Percentiles rank a stretch among this genome's conserved stretches.
These are phyloP conservation scores for Ips typographus DNA, from an alignment of 1,140 invertebrate genomes.

Conservation along the genomic window DNA sequence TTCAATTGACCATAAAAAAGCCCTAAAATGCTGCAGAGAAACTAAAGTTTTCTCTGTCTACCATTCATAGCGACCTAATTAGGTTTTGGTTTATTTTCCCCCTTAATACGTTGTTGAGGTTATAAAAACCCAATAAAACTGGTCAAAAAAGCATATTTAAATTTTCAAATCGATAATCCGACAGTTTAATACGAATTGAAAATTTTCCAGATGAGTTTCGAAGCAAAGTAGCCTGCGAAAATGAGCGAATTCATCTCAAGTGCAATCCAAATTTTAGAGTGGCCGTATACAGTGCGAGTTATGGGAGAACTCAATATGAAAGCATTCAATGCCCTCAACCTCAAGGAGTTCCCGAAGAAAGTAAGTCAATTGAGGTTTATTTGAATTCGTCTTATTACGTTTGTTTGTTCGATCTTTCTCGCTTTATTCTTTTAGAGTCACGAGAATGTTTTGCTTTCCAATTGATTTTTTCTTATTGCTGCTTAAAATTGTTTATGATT, in stretches of 20 bases:
- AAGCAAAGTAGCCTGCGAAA: slow-evolving; percentile 88
- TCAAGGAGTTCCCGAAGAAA: slow-evolving; percentile 81
- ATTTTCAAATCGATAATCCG: background rate
- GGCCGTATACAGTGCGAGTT: slow-evolving; percentile 88
- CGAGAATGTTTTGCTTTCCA: no score
- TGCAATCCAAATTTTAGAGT: slow-evolving; percentile 82
- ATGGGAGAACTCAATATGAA: slow-evolving; percentile 84
- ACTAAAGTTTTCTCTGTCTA: background rate
- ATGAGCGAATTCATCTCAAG: slow-evolving; percentile 78
- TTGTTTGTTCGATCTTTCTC: background rate
- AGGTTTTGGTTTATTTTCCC: background rate
- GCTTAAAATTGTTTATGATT: no score
- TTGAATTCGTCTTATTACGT: slow-evolving; percentile 6
- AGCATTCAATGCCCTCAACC: slow-evolving; percentile 87
- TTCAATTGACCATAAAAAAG: slow-evolving; percentile 2
- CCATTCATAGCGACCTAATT: background rate
- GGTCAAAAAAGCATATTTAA: background rate
- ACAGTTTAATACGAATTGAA: slow-evolving; percentile 17
- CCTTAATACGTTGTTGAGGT: no score
- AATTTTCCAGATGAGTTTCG: slow-evolving; percentile 79
- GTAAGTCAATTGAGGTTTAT: slow-evolving; percentile 54
- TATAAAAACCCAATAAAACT: background rate
- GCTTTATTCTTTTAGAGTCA: no score
- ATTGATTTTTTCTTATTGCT: no score
- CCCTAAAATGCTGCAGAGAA: background rate